Evolutionary conservation across 2,888 invertebrate genomes (phyloP), one percentile per base, ranked within the genome.

Genomic region (Scaptomyza reducta): DNA sequence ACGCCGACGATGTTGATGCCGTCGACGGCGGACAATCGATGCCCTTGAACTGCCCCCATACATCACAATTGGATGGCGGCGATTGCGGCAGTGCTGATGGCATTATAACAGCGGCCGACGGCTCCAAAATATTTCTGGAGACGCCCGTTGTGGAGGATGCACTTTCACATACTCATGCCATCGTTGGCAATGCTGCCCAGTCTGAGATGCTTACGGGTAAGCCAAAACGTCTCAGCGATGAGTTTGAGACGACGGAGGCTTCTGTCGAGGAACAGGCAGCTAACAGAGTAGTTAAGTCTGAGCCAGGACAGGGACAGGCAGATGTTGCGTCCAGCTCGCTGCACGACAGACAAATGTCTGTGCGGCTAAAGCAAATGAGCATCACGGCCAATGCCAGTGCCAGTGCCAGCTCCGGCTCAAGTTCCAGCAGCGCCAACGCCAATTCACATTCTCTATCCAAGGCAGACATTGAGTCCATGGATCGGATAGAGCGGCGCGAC

Each of bases 201-300:
- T 40, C 62, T 4, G 79, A 87, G 54, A 50, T 69, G 35, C 29
- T 61, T 10, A n/a, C 82, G 7, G 85, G 86, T 31, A 90, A 90
- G 61, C 92, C 92, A 29, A 92, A 92, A 75, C 90, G 92, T 44
- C 81, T 92, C 31, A 92, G 91, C 71, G 91, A 92, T 78, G 92
- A 92, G 65, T 92, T 92, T 65, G 84, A 89, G 50, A 80, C 79
- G 50, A 80, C 79, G 0, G 90, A 89, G 18, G 33, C 49, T 33
- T 33, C 49, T 22, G 49, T 18, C 6, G 49, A 49, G 54, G 68
- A 70, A 11, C 64, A 69, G 14, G 11, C 42, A 6, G 38, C 49
- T 9, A 29, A 47, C 14, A 63, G 45, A 13, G 67, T 31, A 31
- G 25, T 54, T 31, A 57, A 57, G 55, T 31, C 57, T 22, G 57